Conservation (phyloP, 2,113 vertebrate species). For the Phyllostomus discolor region DNA sequence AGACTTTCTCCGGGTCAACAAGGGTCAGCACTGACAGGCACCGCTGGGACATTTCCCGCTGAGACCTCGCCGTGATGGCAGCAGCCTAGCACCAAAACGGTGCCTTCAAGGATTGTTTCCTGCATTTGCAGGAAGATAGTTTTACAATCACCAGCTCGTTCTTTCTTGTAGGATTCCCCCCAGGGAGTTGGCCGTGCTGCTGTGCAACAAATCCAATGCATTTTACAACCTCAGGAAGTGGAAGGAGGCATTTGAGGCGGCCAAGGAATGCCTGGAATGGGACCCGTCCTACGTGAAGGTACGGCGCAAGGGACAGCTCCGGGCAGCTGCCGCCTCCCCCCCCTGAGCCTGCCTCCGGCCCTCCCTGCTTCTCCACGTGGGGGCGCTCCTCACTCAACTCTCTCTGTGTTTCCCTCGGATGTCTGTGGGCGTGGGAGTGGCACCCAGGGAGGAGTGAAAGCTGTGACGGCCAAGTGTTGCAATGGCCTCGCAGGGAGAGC, state of each 20-base stretch:
- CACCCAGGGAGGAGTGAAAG: not conserved
- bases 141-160: not conserved
- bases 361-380: not conserved
- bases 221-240: conserved; percentile 80
- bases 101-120: not conserved
- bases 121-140: not conserved
- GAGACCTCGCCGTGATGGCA: not conserved
- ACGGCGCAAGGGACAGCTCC: not conserved
- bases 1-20: not conserved
- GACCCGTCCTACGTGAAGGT: conserved; percentile 82
- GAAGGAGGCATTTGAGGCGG: conserved; percentile 73
- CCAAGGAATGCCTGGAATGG: conserved; percentile 74
- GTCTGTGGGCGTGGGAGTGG: not conserved
- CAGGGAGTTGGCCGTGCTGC: conserved; percentile 80
- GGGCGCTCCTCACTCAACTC: not conserved
- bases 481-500: not conserved
- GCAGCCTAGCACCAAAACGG: not conserved
- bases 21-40: not conserved
- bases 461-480: not conserved
- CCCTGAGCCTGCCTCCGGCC: not conserved
- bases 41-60: not conserved
- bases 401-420: not conserved
- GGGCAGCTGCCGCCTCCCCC: not conserved
- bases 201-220: conserved; percentile 83
- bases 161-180: conserved; percentile 62